Evolutionary conservation across 2,888 invertebrate species (phyloP).

Genomic region (Catocala fraxini): DNA sequence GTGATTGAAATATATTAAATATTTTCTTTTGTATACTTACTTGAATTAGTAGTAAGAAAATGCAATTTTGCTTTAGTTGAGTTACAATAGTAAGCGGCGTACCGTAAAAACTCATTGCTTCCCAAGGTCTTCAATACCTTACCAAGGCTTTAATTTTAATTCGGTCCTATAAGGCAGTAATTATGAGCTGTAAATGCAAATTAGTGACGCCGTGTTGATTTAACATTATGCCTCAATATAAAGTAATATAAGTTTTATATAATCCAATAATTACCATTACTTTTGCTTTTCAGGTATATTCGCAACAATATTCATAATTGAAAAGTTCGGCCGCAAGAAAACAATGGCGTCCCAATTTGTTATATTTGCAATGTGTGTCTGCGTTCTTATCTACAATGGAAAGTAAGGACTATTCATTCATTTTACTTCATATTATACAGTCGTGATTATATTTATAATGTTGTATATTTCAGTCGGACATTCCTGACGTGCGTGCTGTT

Average conservation of each 20-base stretch:
- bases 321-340: constrained; percentile 95
- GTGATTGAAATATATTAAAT: no score
- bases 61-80: no score
- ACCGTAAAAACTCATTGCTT: no score
- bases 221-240: no score
- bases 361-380: constrained; percentile 92
- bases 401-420: constrained; percentile 85
- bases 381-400: constrained; percentile 91
- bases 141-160: no score
- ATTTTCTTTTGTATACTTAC: no score
- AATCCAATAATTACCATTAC: background rate
- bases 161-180: no score
- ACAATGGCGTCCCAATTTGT: constrained; percentile 98
- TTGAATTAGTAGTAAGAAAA: no score
- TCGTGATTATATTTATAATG: background rate
- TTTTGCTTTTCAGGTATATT: constrained; percentile 90
- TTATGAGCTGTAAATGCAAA: no score
- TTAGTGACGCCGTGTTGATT: no score
- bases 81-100: no score
- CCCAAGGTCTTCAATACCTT: no score
- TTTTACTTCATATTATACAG: background rate
- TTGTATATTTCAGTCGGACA: constrained; percentile 87
- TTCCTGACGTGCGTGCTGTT: constrained; percentile 94
- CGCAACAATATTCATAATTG: constrained; percentile 95
- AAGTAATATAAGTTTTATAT: background rate